A percentile compares a stretch with the other conserved stretches of the same genome.
These are phyloP conservation scores for Danio aesculapii DNA, from an alignment of 2,797 vertebrate genomes.

Conservation along the genomic window DNA sequence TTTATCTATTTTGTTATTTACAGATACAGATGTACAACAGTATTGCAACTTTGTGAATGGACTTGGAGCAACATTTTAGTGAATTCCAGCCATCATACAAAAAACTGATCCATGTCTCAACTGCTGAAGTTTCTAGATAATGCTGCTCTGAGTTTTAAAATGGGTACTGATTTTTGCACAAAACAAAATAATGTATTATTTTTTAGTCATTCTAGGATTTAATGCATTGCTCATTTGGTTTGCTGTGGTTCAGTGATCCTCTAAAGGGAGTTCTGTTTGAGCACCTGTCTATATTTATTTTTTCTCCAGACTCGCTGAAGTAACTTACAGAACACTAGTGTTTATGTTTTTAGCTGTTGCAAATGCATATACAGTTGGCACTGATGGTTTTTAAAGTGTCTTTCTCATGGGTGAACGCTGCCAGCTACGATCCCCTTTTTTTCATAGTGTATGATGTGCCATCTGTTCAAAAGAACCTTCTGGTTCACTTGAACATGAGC, in stretches of 20 bases:
- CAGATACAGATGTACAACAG: background rate
- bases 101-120: conserved; percentile 11
- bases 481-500: conserved; percentile 18
- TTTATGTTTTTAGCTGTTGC: conserved; percentile 12
- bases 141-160: background rate
- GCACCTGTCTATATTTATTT: conserved; percentile 1
- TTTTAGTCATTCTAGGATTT: background rate
- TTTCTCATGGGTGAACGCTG: conserved; percentile 6
- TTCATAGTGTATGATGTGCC: conserved; percentile 39
- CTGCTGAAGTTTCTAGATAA: background rate
- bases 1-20: background rate
- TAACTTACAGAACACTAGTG: background rate
- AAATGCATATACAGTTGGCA: conserved; percentile 11
- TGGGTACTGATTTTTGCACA: background rate
- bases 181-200: background rate
- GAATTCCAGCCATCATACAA: background rate
- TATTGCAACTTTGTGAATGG: conserved; percentile 7
- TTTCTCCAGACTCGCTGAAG: background rate
- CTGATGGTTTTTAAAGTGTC: conserved; percentile 32
- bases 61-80: background rate
- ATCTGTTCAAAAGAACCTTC: conserved; percentile 37
- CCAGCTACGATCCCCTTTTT: conserved; percentile 15
- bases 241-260: conserved; percentile 3
- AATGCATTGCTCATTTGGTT: background rate
- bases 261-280: conserved; percentile 4